Evolutionary conservation across 2,888 invertebrate species (phyloP).

Genomic region (Drosophila kuntzei): DNA sequence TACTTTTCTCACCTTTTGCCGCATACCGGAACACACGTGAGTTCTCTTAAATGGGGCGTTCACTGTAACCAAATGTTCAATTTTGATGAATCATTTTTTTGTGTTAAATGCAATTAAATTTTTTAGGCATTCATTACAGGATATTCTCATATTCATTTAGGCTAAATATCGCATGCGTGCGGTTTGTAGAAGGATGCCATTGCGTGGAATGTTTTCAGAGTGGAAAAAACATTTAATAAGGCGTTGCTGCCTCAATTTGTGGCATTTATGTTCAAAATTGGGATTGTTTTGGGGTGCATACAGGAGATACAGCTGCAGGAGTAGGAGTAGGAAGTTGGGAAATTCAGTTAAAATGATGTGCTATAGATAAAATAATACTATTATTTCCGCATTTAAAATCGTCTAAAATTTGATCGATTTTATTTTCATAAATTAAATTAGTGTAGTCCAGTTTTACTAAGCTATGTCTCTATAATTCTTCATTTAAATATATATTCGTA

Average conservation of each 20-base stretch:
- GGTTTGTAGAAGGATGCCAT: slow-evolving; percentile 45
- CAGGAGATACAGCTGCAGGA: neutral
- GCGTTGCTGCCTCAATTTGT: slow-evolving; percentile 68
- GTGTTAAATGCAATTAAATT: slow-evolving; percentile 48
- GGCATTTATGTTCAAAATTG: slow-evolving; percentile 52
- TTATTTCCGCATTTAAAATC: neutral
- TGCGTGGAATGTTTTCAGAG: slow-evolving; percentile 14
- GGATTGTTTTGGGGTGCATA: neutral
- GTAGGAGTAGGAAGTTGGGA: neutral
- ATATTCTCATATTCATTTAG: slow-evolving; percentile 45
- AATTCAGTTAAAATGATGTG: slow-evolving; percentile 7
- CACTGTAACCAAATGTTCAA: slow-evolving; percentile 52
- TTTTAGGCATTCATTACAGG: slow-evolving; percentile 45
- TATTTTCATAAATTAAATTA: neutral
- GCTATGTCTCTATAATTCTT: too few relatives aligned
- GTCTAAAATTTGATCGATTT: neutral
- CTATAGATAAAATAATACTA: neutral
- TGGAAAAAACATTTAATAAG: slow-evolving; percentile 37
- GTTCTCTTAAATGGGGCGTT: slow-evolving; percentile 19
- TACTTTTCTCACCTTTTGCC: slow-evolving; percentile 76
- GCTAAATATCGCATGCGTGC: slow-evolving; percentile 51
- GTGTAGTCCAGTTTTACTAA: too few relatives aligned
- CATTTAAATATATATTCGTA: too few relatives aligned
- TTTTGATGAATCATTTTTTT: slow-evolving; percentile 21
- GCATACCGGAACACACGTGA: slow-evolving; percentile 7